Conservation (phyloP, 2,797 vertebrate genomes). For the Mallotus villosus region DNA sequence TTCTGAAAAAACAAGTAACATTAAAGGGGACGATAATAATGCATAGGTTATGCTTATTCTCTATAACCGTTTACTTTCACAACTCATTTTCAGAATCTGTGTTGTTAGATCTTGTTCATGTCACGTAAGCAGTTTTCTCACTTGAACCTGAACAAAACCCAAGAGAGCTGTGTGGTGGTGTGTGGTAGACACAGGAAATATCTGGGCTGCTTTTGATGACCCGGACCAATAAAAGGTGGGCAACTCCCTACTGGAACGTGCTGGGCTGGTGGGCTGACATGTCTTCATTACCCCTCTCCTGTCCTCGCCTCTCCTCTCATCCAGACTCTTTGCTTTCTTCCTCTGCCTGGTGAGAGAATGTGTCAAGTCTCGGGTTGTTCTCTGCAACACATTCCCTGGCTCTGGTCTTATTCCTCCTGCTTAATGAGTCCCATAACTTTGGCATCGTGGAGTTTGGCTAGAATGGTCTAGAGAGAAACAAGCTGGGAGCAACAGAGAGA, state of each 20-base stretch:
- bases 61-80: too few relatives aligned
- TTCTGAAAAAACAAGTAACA: not conserved
- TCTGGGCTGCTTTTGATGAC: constrained; percentile 58
- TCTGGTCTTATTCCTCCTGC: constrained; percentile 34
- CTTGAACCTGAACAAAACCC: not conserved
- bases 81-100: too few relatives aligned
- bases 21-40: too few relatives aligned
- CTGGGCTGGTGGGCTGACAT: constrained; percentile 25
- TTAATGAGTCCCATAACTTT: constrained; percentile 50
- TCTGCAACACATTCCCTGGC: constrained; percentile 26
- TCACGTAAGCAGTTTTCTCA: not conserved
- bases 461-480: constrained; percentile 17
- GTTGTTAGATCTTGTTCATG: not conserved
- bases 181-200: constrained; percentile 66
- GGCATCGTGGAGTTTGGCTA: constrained; percentile 37
- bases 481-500: constrained; percentile 35
- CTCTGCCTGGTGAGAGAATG: constrained; percentile 31
- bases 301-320: not conserved
- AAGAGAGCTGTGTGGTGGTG: not conserved
- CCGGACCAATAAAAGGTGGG: constrained; percentile 52
- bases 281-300: not conserved
- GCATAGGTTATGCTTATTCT: too few relatives aligned
- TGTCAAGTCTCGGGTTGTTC: constrained; percentile 28
- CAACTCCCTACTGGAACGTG: constrained; percentile 55
- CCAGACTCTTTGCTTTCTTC: not conserved